These are phyloP conservation scores for Sinosuthora webbiana DNA, from an alignment of 2,113 vertebrate genomes.

Conservation along the genomic window DNA sequence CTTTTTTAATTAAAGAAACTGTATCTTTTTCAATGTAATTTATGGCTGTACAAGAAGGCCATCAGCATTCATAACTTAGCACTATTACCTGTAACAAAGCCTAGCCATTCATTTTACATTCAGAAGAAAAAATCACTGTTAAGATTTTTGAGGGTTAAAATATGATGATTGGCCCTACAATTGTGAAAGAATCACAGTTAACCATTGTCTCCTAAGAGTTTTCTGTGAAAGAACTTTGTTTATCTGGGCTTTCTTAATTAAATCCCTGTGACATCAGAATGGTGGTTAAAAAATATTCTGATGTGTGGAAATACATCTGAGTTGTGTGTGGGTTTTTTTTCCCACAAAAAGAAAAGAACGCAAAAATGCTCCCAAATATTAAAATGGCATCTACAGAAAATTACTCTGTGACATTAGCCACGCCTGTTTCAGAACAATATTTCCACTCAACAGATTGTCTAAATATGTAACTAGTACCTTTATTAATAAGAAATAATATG, in stretches of 20 bases:
- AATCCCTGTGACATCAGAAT: constrained; percentile 38
- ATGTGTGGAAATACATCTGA: constrained; percentile 19
- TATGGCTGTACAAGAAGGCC: constrained; percentile 72
- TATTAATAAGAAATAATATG: constrained; percentile 20
- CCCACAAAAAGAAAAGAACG: background rate
- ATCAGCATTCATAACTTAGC: constrained; percentile 73
- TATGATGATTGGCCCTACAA: background rate
- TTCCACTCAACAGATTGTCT: background rate
- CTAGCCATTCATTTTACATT: constrained; percentile 43
- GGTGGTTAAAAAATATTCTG: constrained; percentile 36
- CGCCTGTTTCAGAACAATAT: background rate
- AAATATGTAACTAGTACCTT: background rate
- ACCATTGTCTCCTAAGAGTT: constrained; percentile 41
- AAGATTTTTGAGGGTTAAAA: constrained; percentile 56
- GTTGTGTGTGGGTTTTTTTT: background rate
- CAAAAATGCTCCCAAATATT: background rate
- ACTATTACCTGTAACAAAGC: constrained; percentile 73
- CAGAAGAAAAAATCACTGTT: constrained; percentile 4
- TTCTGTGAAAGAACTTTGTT: constrained; percentile 46
- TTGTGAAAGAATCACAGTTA: constrained; percentile 46
- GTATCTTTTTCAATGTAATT: constrained; percentile 84
- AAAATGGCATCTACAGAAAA: constrained; percentile 20
- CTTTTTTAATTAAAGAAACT: constrained; percentile 96
- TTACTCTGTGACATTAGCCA: background rate
- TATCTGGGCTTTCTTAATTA: constrained; percentile 60